Conservation (phyloP, 1,140 invertebrate genomes). For the Diorhabda carinulata region DNA sequence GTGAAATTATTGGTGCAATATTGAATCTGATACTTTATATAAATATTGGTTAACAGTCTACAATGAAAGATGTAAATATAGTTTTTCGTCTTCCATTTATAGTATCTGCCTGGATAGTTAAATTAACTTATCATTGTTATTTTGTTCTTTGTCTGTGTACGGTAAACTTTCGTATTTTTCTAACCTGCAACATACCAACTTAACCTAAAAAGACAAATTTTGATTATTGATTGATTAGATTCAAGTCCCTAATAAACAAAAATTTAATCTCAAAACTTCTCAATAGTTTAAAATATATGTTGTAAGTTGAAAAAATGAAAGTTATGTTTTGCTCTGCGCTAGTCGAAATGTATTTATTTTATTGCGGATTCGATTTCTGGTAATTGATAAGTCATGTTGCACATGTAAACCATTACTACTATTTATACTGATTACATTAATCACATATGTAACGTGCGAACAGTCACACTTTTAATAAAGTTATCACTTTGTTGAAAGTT, state of each 20-base stretch:
- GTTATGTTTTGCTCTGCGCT: not conserved
- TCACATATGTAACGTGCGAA: constrained; percentile 43
- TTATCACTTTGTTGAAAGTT: not conserved
- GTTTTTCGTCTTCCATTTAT: not conserved
- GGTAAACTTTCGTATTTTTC: not conserved
- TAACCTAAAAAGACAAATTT: no score
- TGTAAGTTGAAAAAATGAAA: no score
- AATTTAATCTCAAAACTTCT: no score
- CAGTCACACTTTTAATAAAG: not conserved
- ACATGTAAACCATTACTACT: constrained; percentile 46
- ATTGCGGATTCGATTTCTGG: constrained; percentile 35
- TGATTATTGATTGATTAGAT: no score
- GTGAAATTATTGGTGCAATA: no score
- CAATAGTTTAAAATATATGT: no score
- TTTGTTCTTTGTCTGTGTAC: not conserved
- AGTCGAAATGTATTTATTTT: constrained; percentile 27
- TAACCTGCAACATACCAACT: not conserved
- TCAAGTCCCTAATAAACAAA: no score
- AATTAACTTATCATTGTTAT: constrained; percentile 3
- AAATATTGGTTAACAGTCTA: no score
- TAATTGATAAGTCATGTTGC: constrained; percentile 47
- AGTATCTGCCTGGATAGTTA: not conserved
- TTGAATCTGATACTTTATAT: no score
- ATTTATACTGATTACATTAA: constrained; percentile 50
- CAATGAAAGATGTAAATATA: not conserved